Conservation (phyloP, 2,113 vertebrate species). For the human region DNA sequence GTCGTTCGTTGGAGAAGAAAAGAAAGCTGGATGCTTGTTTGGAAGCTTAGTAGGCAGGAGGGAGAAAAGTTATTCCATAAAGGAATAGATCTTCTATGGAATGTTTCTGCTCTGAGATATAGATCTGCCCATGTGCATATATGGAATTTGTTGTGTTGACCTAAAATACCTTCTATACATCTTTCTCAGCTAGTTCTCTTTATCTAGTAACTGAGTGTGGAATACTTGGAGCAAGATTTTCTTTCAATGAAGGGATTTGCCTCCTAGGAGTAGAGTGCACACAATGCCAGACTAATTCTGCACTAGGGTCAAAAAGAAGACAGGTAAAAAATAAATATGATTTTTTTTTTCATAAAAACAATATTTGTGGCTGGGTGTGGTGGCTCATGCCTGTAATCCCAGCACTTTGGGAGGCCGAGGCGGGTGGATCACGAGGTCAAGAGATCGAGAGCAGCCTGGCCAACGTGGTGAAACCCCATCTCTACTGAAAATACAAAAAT, state of each 20-base stretch:
- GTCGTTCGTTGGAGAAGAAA: conserved; percentile 3
- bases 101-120: not conserved
- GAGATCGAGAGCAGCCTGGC: no score
- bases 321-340: not conserved
- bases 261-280: not conserved
- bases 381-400: no score
- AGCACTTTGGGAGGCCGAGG: no score
- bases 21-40: not conserved
- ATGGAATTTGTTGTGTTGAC: conserved; percentile 26
- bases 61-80: not conserved
- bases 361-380: not conserved
- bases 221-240: conserved; percentile 40
- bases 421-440: no score
- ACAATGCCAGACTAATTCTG: conserved; percentile 36
- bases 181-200: conserved; percentile 15
- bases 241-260: conserved; percentile 32
- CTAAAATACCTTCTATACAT: not conserved
- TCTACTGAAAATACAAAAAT: no score
- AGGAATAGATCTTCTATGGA: not conserved
- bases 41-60: not conserved
- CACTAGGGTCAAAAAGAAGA: conserved; percentile 15
- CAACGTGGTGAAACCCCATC: no score
- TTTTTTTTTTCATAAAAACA: conserved; percentile 18
- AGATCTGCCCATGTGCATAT: not conserved
- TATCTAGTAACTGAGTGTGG: not conserved